These are phyloP conservation scores for Cylloceria caligata DNA, from an alignment of 2,888 invertebrate species.

Conservation along the genomic window DNA sequence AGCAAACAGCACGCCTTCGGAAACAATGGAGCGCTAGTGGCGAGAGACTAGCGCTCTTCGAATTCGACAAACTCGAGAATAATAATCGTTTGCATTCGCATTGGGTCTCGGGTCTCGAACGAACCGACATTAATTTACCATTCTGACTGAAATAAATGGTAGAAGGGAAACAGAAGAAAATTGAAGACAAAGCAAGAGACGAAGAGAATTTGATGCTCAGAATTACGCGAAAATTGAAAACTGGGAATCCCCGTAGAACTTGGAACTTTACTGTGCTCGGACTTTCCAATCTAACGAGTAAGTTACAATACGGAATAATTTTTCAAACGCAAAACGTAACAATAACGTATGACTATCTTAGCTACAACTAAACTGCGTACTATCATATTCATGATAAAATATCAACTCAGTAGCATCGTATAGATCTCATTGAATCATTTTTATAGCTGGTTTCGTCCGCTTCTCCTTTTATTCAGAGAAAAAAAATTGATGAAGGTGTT, in stretches of 20 bases:
- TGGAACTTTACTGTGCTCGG: background rate
- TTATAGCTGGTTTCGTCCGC: too few relatives aligned
- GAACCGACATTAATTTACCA: background rate
- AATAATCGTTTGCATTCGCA: conserved; percentile 20
- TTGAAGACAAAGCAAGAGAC: background rate
- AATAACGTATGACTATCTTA: too few relatives aligned
- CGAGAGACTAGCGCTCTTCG: conserved; percentile 6
- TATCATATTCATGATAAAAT: too few relatives aligned
- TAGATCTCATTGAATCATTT: too few relatives aligned
- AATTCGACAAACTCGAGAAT: conserved; percentile 42
- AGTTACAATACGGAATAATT: background rate
- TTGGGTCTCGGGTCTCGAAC: background rate
- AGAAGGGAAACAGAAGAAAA: background rate
- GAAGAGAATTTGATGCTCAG: background rate
- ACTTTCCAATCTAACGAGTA: background rate
- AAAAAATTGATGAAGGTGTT: too few relatives aligned
- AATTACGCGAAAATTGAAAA: background rate
- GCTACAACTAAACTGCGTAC: too few relatives aligned
- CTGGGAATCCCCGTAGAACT: background rate
- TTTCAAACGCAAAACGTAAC: background rate
- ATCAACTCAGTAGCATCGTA: too few relatives aligned
- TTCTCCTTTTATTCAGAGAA: too few relatives aligned
- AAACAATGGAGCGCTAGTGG: conserved; percentile 55
- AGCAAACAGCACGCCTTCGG: conserved; percentile 47
- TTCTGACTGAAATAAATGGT: conserved; percentile 1